A percentile compares a stretch with the other conserved stretches of the same genome.
phyloP scores from a whole-genome alignment of 2,113 vertebrate genomes.

The Setophaga kirtlandii region DNA sequence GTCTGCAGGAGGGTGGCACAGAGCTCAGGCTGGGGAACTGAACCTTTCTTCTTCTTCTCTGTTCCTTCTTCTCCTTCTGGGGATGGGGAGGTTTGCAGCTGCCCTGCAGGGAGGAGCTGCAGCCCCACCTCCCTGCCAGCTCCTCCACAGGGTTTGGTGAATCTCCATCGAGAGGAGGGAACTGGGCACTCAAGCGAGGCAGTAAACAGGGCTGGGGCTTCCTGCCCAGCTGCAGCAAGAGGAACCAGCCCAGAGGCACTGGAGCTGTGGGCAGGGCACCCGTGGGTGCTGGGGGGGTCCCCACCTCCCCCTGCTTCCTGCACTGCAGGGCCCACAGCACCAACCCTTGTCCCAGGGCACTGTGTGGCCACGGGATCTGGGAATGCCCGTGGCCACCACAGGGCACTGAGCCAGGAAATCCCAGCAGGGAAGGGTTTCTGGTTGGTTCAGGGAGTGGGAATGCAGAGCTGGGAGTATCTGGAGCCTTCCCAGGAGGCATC shows the following conservation, averaged over 20 bases:
- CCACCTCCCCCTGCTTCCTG: not conserved
- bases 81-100: not conserved
- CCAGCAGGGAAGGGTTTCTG: not conserved
- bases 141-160: accelerated
- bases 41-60: not conserved
- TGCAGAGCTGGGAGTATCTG: not conserved
- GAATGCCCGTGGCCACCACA: accelerated
- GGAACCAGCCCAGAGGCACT: slow-evolving; percentile 6
- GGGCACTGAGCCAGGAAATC: not conserved
- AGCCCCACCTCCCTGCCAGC: not conserved
- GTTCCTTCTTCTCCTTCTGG: not conserved
- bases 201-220: slow-evolving; percentile 48
- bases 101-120: not conserved
- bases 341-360: accelerated
- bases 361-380: not conserved
- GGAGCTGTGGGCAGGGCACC: not conserved
- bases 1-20: not conserved
- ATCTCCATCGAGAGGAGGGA: accelerated
- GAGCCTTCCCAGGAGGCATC: not conserved
- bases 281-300: not conserved
- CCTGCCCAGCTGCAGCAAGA: slow-evolving; percentile 63
- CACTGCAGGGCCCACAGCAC: not conserved
- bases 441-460: not conserved
- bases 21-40: not conserved
- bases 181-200: not conserved